Evolutionary conservation across 2,113 vertebrate genomes (phyloP).

Genomic region (Myiozetetes cayanensis): DNA sequence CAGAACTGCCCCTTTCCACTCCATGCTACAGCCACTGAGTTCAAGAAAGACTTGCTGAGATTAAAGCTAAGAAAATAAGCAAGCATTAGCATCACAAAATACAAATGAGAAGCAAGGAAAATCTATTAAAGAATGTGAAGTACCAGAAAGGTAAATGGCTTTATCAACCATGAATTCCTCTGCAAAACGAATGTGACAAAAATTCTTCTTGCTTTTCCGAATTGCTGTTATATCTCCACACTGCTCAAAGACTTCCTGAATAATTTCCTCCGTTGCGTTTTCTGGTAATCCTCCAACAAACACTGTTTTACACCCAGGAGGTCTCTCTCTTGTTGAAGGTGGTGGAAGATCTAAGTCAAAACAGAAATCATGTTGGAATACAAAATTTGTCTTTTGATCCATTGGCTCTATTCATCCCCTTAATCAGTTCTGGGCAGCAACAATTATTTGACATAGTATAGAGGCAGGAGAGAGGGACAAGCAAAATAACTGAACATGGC

Average conservation of each 20-base stretch:
- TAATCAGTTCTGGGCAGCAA: neutral
- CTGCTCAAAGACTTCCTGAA: slow-evolving; percentile 90
- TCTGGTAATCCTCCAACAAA: slow-evolving; percentile 91
- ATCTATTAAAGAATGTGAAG: slow-evolving; percentile 63
- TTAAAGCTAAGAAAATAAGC: slow-evolving; percentile 48
- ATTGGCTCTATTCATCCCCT: neutral
- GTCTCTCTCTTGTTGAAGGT: slow-evolving; percentile 88
- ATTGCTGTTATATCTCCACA: slow-evolving; percentile 89
- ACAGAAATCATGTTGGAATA: slow-evolving; percentile 63
- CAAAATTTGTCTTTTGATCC: slow-evolving; percentile 29
- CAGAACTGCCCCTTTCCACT: neutral
- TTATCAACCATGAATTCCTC: slow-evolving; percentile 94
- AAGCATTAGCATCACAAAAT: slow-evolving; percentile 60
- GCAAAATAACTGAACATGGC: neutral
- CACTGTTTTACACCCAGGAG: slow-evolving; percentile 90
- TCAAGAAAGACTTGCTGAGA: slow-evolving; percentile 1
- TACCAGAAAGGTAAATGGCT: slow-evolving; percentile 91
- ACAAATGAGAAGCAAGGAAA: slow-evolving; percentile 41
- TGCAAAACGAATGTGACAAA: slow-evolving; percentile 89
- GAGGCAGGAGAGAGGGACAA: neutral
- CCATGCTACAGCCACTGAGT: neutral
- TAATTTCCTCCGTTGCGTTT: slow-evolving; percentile 87
- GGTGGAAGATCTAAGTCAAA: slow-evolving; percentile 84
- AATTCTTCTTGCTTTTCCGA: slow-evolving; percentile 94
- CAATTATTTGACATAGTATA: neutral